These are phyloP conservation scores for Trematomus loennbergii DNA, from an alignment of 2,113 vertebrate genomes.

Conservation along the genomic window DNA sequence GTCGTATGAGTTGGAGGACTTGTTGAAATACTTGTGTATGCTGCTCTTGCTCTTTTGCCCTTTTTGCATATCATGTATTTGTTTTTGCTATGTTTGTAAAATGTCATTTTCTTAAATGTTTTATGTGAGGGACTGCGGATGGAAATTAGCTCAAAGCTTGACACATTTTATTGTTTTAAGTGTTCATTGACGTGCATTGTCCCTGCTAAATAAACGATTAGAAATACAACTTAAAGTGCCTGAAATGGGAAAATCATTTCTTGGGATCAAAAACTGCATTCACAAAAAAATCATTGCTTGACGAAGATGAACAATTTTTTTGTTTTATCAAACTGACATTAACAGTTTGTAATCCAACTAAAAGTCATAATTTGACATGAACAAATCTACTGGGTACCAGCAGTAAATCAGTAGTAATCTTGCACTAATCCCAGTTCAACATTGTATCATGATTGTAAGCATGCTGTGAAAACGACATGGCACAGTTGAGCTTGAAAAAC, in stretches of 20 bases:
- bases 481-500: neutral
- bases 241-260: slow-evolving; percentile 9
- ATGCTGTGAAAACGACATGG: neutral
- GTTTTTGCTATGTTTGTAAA: too few relatives aligned
- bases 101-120: too few relatives aligned
- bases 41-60: too few relatives aligned
- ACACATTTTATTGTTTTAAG: too few relatives aligned
- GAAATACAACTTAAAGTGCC: neutral
- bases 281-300: neutral
- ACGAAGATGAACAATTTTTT: neutral
- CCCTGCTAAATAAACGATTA: too few relatives aligned
- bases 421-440: neutral
- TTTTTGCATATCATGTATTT: too few relatives aligned
- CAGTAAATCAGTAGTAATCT: neutral
- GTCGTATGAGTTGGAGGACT: too few relatives aligned
- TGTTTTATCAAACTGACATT: too few relatives aligned
- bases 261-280: neutral
- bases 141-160: too few relatives aligned
- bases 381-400: neutral
- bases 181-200: too few relatives aligned
- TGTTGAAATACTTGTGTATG: too few relatives aligned
- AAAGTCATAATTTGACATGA: neutral
- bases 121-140: too few relatives aligned
- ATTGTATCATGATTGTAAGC: neutral
- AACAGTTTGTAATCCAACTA: neutral